Conservation (phyloP, 2,797 vertebrate genomes). For the Pogoniulus pusillus region DNA sequence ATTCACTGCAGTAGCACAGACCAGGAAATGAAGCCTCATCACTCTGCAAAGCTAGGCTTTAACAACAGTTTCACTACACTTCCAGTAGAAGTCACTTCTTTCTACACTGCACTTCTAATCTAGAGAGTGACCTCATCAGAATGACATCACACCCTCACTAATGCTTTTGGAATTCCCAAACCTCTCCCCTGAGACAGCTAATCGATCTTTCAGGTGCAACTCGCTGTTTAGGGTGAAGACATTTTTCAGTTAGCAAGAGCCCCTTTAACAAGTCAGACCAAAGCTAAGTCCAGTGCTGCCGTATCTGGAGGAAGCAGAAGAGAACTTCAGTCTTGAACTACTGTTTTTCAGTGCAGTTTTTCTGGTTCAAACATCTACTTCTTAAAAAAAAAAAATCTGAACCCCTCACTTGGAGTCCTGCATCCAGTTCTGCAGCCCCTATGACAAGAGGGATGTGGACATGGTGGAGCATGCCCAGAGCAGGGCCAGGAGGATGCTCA, state of each 20-base stretch:
- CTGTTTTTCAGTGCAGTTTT: not conserved
- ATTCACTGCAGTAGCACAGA: conserved; percentile 22
- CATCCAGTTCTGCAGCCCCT: too few species aligned
- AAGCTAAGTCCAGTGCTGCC: not conserved
- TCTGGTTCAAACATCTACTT: not conserved
- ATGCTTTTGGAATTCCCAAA: not conserved
- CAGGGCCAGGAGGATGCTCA: too few species aligned
- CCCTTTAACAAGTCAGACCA: not conserved
- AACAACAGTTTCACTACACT: conserved; percentile 14
- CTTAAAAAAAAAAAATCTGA: not conserved
- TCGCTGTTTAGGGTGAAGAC: not conserved
- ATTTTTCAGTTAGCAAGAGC: not conserved
- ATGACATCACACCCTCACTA: not conserved
- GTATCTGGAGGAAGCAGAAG: not conserved
- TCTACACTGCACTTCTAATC: not conserved
- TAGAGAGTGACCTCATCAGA: conserved; percentile 19
- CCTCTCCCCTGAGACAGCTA: not conserved
- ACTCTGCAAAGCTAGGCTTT: conserved; percentile 14
- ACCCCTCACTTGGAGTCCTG: too few species aligned
- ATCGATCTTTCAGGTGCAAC: not conserved
- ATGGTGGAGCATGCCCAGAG: too few species aligned
- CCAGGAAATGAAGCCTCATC: conserved; percentile 37
- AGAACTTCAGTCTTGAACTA: not conserved
- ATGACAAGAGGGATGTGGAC: too few species aligned
- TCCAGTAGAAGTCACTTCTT: not conserved